A percentile compares a stretch with the other conserved stretches of the same genome.
Conservation (phyloP, 2,797 vertebrate genomes). For the Gobio occitaniae region DNA sequence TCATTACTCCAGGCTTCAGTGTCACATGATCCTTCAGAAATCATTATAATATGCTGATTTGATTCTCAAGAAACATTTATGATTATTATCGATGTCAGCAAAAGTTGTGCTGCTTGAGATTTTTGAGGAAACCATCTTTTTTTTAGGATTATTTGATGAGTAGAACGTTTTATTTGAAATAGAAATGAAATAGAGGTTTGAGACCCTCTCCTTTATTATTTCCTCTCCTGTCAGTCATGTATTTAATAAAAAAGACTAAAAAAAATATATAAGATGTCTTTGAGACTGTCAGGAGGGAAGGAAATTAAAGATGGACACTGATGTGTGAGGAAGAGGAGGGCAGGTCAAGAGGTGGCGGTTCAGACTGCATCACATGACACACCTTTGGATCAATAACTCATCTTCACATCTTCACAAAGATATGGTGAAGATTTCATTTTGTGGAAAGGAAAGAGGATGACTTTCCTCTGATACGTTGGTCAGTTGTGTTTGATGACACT, state of each 20-base stretch:
- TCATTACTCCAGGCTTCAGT: no score
- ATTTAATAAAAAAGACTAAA: background rate
- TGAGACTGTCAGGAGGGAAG: slow-evolving; percentile 5
- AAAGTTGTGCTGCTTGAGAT: no score
- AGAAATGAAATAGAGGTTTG: no score
- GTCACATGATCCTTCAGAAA: no score
- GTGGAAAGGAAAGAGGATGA: background rate
- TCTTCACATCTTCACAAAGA: slow-evolving; percentile 10
- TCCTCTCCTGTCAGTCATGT: background rate
- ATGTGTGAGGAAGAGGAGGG: slow-evolving; percentile 14
- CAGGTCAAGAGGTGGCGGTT: slow-evolving; percentile 9
- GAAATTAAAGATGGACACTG: slow-evolving; percentile 27
- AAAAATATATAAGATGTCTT: background rate
- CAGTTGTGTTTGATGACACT: background rate
- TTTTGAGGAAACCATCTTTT: no score
- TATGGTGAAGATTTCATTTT: background rate
- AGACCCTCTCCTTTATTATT: background rate
- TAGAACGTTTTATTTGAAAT: no score
- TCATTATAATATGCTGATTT: no score
- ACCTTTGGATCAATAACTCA: slow-evolving; percentile 36
- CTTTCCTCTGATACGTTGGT: background rate
- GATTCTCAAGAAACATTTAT: no score
- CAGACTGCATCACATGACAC: slow-evolving; percentile 18
- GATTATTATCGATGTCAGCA: no score
- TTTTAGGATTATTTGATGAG: no score